Base-by-base conservation (phyloP, 1,140 invertebrate genomes). In the Diachasmimorpha longicaudata region DNA sequence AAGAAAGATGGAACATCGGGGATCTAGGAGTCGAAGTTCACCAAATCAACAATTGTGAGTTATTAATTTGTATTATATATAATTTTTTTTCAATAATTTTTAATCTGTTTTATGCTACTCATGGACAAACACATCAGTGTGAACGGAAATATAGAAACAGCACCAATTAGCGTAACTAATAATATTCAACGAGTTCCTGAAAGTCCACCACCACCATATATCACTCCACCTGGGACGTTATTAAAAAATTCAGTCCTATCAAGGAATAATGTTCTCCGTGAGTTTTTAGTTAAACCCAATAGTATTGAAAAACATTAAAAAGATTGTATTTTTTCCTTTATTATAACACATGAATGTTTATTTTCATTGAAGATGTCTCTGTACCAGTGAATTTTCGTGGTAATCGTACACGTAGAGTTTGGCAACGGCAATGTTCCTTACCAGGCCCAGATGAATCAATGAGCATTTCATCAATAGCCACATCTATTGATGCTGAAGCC, bases 201-300 rank as follows among this genome's bases (percentile, higher is more conserved):
- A 76, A 88, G 83, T 73, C 87, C 87, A 19, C 87, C 88, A 1
- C 88, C 88, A 1, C 85, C 87, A 8, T 89, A 88, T 68, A 72
- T 87, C 4, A 89, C 86, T 23, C 86, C 88, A 16, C 83, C 87
- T 1, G 79, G 79, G 74, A 84, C 81, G 3, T 81, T 84, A 37
- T 73, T 77, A 10, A 81, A 81, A 77, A 82, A 81, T 67, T 72
- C 46, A 5, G 68, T 46, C 44, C 25, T 78, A 13, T 70, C 81
- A 13, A 36, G 48, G 73, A 39, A 77, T 63, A 70, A 46, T 21
- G 78, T 77, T 42, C 21, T 72, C 31, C 68, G 85, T 86, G 69
- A 78, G 71, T 63, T 39, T 31, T 31, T 31, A 31, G 2, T 31
- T 31, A 6, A 31, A 72, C 13, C 31, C 36, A 55, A 36, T n/a